Evolutionary conservation across 2,888 invertebrate species (phyloP).

Genomic region (Parnassius apollo): DNA sequence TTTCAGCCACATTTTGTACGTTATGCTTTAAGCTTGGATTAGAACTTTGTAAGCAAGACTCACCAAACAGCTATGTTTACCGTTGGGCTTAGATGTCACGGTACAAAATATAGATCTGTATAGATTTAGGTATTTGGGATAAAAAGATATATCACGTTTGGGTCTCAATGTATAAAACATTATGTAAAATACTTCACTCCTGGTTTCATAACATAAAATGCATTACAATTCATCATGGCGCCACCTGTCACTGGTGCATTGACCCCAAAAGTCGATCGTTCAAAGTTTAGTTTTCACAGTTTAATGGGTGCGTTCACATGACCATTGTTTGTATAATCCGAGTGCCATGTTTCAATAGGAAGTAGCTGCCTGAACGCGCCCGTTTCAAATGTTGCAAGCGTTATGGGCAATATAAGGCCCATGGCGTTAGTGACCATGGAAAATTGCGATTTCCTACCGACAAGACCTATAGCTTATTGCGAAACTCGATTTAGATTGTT

Average conservation of each 20-base stretch:
- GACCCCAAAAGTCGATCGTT: slow-evolving; percentile 42
- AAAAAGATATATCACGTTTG: no score
- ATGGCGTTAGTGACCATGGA: slow-evolving; percentile 37
- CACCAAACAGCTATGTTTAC: no score
- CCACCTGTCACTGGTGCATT: slow-evolving; percentile 60
- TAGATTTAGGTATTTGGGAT: no score
- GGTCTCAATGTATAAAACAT: no score
- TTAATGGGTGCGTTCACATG: slow-evolving; percentile 72
- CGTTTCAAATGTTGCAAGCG: slow-evolving; percentile 37
- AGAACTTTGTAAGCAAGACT: no score
- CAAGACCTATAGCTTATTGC: slow-evolving; percentile 16
- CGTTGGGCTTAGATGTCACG: no score
- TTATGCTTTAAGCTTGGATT: no score
- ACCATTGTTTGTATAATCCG: slow-evolving; percentile 70
- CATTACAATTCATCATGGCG: slow-evolving; percentile 40
- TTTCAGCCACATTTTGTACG: no score
- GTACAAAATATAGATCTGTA: no score
- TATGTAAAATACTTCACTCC: background rate
- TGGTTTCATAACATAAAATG: slow-evolving; percentile 6
- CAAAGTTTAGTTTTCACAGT: slow-evolving; percentile 65
- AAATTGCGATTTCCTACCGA: slow-evolving; percentile 39
- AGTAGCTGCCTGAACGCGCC: slow-evolving; percentile 46
- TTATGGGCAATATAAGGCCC: slow-evolving; percentile 37
- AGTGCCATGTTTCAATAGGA: slow-evolving; percentile 57
- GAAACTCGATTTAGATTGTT: slow-evolving; percentile 16